Evolutionary conservation across 2,888 invertebrate genomes (phyloP).

Genomic region (Trachelus tabidus): DNA sequence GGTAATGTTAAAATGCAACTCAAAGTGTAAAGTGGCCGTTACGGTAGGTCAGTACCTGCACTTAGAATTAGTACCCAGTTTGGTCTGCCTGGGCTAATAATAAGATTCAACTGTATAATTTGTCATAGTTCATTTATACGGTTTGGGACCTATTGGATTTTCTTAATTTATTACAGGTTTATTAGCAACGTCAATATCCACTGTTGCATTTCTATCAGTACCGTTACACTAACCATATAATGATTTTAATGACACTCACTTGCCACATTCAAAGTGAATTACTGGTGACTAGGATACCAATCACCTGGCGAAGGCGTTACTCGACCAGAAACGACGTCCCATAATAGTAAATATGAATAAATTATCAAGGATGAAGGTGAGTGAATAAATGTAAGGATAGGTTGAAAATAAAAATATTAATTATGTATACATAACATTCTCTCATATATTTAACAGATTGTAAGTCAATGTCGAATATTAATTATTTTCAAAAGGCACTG

Average conservation of each 20-base stretch:
- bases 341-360: background rate
- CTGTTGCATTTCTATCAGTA: background rate
- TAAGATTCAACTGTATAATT: background rate
- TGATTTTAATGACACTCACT: background rate
- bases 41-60: background rate
- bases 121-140: background rate
- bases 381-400: background rate
- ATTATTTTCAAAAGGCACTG: conserved; percentile 53
- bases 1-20: background rate
- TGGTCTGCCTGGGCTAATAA: background rate
- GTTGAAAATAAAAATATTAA: background rate
- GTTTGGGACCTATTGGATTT: background rate
- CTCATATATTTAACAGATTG: conserved; percentile 59
- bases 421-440: conserved; percentile 42
- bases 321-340: background rate
- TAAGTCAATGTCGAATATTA: conserved; percentile 26
- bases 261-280: background rate
- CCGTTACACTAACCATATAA: background rate
- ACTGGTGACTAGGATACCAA: background rate
- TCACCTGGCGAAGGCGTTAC: background rate
- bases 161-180: background rate
- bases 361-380: background rate
- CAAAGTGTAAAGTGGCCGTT: background rate
- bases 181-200: background rate
- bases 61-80: background rate